A percentile compares a stretch with the other conserved stretches of the same genome.
phyloP scores from a whole-genome alignment of 2,888 invertebrate genomes.

The Caenorhabditis sp. region DNA sequence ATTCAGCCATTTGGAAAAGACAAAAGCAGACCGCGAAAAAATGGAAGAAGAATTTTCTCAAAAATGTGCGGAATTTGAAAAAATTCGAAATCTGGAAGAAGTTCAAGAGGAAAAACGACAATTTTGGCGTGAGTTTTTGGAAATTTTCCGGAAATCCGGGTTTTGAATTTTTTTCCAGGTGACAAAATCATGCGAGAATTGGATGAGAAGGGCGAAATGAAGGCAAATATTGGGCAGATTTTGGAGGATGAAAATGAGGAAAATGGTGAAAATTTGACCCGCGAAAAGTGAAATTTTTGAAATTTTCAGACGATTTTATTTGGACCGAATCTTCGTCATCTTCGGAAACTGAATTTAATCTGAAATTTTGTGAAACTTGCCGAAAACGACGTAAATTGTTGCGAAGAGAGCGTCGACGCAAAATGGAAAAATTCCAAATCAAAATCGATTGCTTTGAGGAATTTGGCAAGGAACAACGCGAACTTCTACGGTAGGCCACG shows the following conservation, averaged over 20 bases:
- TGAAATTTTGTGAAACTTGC: too few species aligned
- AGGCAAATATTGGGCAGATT: background rate
- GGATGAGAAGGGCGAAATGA: constrained; percentile 16
- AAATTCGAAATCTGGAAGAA: constrained; percentile 12
- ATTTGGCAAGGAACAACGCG: too few species aligned
- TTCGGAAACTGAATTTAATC: too few species aligned
- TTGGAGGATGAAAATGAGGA: background rate
- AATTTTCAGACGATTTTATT: constrained; percentile 15
- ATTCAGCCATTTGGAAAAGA: constrained; percentile 8
- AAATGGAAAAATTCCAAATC: background rate
- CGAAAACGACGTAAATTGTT: too few species aligned
- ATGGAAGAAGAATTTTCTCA: constrained; percentile 3
- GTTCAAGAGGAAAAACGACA: constrained; percentile 9
- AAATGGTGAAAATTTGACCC: background rate
- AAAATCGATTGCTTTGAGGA: background rate
- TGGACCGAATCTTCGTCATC: constrained; percentile 37
- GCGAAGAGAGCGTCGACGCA: too few species aligned
- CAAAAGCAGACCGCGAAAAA: background rate
- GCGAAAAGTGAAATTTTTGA: too few species aligned
- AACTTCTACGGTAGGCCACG: too few species aligned
- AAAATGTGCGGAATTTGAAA: background rate
- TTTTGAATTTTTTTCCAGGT: background rate
- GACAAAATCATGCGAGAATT: constrained; percentile 10
- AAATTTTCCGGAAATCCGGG: background rate
- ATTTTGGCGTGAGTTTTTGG: constrained; percentile 1